These are phyloP conservation scores for Anseranas semipalmata DNA, from an alignment of 2,113 vertebrate species.

Conservation along the genomic window DNA sequence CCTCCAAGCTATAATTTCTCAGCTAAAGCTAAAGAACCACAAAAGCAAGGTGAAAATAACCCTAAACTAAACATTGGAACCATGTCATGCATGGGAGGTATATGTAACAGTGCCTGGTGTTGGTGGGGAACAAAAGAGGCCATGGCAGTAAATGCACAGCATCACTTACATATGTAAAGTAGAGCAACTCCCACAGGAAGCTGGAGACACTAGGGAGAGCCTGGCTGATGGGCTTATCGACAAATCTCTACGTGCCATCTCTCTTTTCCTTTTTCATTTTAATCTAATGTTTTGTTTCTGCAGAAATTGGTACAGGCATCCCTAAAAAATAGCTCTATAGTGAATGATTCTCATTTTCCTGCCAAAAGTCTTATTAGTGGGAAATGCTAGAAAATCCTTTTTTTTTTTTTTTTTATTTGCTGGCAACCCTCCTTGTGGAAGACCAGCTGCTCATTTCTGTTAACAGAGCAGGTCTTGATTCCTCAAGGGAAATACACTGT, in stretches of 20 bases:
- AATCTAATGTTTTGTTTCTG: conserved; percentile 34
- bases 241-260: background rate
- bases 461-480: background rate
- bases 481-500: background rate
- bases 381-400: conserved; percentile 41
- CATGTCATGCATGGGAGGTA: rapidly evolving
- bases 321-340: background rate
- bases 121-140: background rate
- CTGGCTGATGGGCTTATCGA: background rate
- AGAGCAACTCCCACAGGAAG: background rate
- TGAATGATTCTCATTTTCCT: background rate
- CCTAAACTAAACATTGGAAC: background rate
- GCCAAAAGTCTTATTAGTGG: conserved; percentile 39
- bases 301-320: conserved; percentile 29
- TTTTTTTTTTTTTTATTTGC: conserved; percentile 8
- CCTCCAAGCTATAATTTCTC: background rate
- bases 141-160: background rate
- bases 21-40: background rate
- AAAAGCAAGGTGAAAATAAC: background rate
- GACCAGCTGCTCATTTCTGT: conserved; percentile 17
- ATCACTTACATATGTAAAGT: background rate
- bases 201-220: background rate
- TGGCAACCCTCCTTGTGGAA: background rate
- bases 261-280: conserved; percentile 7
- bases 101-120: background rate